These are phyloP conservation scores for Stenoptilia bipunctidactyla DNA, from an alignment of 2,888 invertebrate species.

Conservation along the genomic window DNA sequence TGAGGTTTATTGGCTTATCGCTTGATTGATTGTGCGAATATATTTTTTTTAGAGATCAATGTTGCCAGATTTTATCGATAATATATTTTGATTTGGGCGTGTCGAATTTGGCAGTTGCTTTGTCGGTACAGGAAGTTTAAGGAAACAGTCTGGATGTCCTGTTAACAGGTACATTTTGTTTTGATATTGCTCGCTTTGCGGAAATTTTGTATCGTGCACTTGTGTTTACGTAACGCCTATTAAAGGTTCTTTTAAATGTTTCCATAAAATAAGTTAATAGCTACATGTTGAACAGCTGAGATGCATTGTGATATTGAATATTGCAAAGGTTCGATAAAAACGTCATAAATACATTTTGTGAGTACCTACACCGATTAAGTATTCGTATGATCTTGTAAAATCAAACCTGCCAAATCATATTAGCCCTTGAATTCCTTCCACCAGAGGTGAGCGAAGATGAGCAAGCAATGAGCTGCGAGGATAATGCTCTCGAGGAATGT, in stretches of 20 bases:
- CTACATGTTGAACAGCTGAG: too few relatives aligned
- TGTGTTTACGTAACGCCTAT: conserved; percentile 62
- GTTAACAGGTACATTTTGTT: conserved; percentile 41
- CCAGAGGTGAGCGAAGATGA: too few relatives aligned
- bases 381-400: too few relatives aligned
- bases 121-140: conserved; percentile 59
- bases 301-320: too few relatives aligned
- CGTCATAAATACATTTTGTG: too few relatives aligned
- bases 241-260: conserved; percentile 28
- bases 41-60: conserved; percentile 30
- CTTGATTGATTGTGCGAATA: conserved; percentile 70
- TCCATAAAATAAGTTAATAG: conserved; percentile 10
- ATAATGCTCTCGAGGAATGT: too few relatives aligned
- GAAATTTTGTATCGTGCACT: conserved; percentile 35
- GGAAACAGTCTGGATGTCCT: conserved; percentile 29
- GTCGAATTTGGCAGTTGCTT: conserved; percentile 49
- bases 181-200: neutral
- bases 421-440: too few relatives aligned
- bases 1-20: conserved; percentile 72
- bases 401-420: too few relatives aligned
- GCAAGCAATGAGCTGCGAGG: too few relatives aligned
- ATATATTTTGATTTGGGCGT: conserved; percentile 70
- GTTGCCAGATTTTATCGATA: conserved; percentile 44
- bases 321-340: too few relatives aligned
- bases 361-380: too few relatives aligned